Evolutionary conservation across 2,113 vertebrate genomes (phyloP).

Genomic region (Oreochromis aureus): DNA sequence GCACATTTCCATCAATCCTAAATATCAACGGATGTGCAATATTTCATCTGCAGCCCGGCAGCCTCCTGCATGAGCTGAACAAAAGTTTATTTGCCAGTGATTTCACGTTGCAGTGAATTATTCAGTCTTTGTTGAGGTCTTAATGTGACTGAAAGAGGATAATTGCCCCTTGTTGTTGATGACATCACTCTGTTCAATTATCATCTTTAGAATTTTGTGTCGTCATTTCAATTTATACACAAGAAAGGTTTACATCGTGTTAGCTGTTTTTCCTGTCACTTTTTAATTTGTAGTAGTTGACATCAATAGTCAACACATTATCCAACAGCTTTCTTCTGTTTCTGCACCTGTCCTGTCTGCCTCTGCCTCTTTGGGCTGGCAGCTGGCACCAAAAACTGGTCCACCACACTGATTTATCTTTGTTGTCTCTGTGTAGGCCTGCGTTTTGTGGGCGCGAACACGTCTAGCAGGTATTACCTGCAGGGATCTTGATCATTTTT

Average conservation of each 20-base stretch:
- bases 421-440: neutral
- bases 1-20: neutral
- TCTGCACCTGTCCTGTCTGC: neutral
- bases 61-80: neutral
- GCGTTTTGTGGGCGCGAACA: conserved; percentile 20
- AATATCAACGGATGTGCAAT: neutral
- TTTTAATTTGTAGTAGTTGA: neutral
- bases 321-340: neutral
- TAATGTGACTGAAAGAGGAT: neutral
- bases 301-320: neutral
- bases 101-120: neutral
- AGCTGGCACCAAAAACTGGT: neutral
- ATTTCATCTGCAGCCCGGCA: neutral
- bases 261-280: neutral
- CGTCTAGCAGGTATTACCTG: conserved; percentile 10
- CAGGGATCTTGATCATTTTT: conserved; percentile 34
- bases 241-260: neutral
- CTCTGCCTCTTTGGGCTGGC: neutral
- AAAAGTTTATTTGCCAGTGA: neutral
- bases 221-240: neutral
- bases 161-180: neutral
- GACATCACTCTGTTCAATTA: neutral
- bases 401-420: conserved; percentile 15
- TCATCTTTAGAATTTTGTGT: neutral
- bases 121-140: neutral